Conservation (phyloP, 2,888 invertebrate genomes). For the Desoria tigrina region DNA sequence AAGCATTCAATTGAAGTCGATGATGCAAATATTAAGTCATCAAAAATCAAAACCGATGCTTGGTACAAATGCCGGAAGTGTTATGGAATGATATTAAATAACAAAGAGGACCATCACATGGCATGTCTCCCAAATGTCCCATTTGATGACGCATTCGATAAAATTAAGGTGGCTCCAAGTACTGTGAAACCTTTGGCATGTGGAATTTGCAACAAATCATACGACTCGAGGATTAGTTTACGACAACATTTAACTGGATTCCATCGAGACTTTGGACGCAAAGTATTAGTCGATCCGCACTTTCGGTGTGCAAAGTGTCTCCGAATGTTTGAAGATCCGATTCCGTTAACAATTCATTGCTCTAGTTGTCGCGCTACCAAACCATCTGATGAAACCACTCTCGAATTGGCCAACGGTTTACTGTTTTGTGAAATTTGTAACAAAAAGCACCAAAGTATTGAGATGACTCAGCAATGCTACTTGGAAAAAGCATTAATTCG, state of each 20-base stretch:
- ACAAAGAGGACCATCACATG: slow-evolving; percentile 28
- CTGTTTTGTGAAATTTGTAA: slow-evolving; percentile 34
- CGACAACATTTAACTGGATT: slow-evolving; percentile 26
- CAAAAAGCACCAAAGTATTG: slow-evolving; percentile 27
- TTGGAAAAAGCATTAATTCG: slow-evolving; percentile 28
- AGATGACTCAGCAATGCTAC: slow-evolving; percentile 34
- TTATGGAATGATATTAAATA: slow-evolving; percentile 16
- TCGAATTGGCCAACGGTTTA: slow-evolving; percentile 30
- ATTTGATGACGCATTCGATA: slow-evolving; percentile 20
- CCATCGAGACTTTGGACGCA: slow-evolving; percentile 25
- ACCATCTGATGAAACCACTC: slow-evolving; percentile 25
- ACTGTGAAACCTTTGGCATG: neutral
- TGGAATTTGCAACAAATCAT: neutral
- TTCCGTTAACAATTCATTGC: slow-evolving; percentile 24
- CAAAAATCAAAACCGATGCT: slow-evolving; percentile 21
- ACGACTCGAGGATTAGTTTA: slow-evolving; percentile 18
- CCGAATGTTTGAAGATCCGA: slow-evolving; percentile 21
- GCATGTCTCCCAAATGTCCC: slow-evolving; percentile 23
- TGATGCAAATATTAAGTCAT: slow-evolving; percentile 16
- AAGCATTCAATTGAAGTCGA: slow-evolving; percentile 32
- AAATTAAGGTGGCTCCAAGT: neutral
- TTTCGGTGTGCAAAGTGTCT: slow-evolving; percentile 35
- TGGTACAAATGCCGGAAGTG: slow-evolving; percentile 35
- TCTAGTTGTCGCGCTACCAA: neutral
- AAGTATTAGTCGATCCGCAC: slow-evolving; percentile 30